Conservation (phyloP, 2,113 vertebrate genomes). For the Neopipo cinnamomea region DNA sequence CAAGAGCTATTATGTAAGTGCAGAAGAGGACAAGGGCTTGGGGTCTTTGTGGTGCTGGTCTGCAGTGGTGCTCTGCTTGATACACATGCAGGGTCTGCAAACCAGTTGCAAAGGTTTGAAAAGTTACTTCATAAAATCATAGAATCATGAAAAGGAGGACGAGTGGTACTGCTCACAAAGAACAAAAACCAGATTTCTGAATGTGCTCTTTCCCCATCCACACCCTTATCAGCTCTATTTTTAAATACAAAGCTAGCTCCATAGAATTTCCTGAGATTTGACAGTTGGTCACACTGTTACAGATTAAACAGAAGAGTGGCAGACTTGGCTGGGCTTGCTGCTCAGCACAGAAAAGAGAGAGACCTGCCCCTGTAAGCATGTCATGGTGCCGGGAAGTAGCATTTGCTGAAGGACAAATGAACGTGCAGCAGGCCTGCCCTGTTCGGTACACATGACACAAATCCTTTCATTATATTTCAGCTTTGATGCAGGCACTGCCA, state of each 20-base stretch:
- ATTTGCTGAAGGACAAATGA: not conserved
- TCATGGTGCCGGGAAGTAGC: not conserved
- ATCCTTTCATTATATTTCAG: not conserved
- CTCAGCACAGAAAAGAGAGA: not conserved
- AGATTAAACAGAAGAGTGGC: not conserved
- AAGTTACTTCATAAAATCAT: not conserved
- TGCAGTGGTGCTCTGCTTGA: not conserved
- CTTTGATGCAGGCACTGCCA: not conserved
- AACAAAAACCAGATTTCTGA: slow-evolving; percentile 22
- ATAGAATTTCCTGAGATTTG: not conserved
- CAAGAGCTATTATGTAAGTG: accelerated
- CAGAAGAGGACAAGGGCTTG: not conserved
- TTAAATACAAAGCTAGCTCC: not conserved
- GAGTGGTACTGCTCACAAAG: not conserved
- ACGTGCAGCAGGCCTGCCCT: not conserved
- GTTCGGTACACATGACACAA: not conserved
- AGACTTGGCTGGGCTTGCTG: not conserved
- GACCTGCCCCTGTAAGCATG: not conserved
- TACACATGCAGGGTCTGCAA: not conserved
- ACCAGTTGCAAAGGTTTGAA: not conserved
- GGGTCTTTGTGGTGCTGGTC: not conserved
- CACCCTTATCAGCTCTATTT: slow-evolving; percentile 23
- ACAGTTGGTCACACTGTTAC: not conserved
- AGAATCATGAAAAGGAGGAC: not conserved
- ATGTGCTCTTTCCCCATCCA: not conserved